phyloP scores from a whole-genome alignment of 1,140 invertebrate genomes.

The Drosophila subobscura region DNA sequence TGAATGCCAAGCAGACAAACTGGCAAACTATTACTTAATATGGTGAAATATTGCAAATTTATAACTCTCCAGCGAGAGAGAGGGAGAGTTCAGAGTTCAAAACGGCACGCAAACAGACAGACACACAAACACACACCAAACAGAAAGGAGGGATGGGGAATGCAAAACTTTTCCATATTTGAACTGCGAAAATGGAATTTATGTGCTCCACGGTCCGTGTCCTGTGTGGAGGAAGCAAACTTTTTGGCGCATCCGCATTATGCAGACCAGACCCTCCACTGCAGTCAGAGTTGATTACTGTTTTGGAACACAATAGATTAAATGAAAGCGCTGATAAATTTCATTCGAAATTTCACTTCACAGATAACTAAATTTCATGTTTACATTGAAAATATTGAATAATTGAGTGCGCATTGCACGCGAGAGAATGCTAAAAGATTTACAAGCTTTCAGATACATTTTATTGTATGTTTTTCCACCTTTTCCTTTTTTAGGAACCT shows the following conservation, averaged over 20 bases:
- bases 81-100: slow-evolving; percentile 35
- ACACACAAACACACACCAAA: not conserved
- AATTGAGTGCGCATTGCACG: no score
- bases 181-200: slow-evolving; percentile 58
- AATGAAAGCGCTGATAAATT: slow-evolving; percentile 46
- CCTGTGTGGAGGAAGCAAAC: slow-evolving; percentile 20
- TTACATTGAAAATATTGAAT: not conserved
- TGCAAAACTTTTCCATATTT: slow-evolving; percentile 63
- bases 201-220: slow-evolving; percentile 22
- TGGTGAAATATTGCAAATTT: slow-evolving; percentile 67
- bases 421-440: no score
- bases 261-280: slow-evolving; percentile 2
- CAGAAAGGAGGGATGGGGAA: slow-evolving; percentile 8
- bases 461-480: no score
- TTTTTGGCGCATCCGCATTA: slow-evolving; percentile 1
- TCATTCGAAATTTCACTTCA: slow-evolving; percentile 20
- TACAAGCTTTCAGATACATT: no score
- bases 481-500: no score
- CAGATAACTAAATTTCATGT: not conserved
- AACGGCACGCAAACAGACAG: slow-evolving; percentile 13
- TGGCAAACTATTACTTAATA: slow-evolving; percentile 66
- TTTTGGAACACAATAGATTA: slow-evolving; percentile 44
- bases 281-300: slow-evolving; percentile 51
- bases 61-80: slow-evolving; percentile 34
- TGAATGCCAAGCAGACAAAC: slow-evolving; percentile 40